Base-by-base conservation (phyloP, 2,797 vertebrate genomes). In the Arctocebus calabarensis region DNA sequence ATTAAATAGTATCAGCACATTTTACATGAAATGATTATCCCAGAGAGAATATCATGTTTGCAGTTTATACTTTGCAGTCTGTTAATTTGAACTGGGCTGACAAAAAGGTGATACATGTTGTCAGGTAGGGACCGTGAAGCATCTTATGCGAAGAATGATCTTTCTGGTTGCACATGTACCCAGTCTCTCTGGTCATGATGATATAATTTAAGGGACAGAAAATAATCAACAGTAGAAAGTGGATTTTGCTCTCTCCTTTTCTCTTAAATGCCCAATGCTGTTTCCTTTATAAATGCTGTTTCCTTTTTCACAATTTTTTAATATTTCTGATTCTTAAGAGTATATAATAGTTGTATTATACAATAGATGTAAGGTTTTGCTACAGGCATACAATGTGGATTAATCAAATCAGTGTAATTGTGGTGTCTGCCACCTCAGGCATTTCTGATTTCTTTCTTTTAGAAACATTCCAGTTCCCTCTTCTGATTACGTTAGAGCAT, bases 1-100 rank as follows among this genome's bases (percentile, higher is more conserved):
- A 92, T 62, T 97, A 91, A 96, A 79, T 70, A 91, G 52, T 94
- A 90, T 97, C 90, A 95, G 94, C 92, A 94, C 74, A 88, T 97
- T 97, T 96, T 95, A 48, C 66, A 77, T 22, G 84, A 88, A 70
- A 62, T 37, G 85, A 96, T 95, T 96, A 92, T 97, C 91, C 91
- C 91, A 48, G 22, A 78, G 97, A 97, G 95, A 95, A 84, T 96
- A 95, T 94, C 85, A 57, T 83, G 85, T 97, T 91, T 91, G 71
- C 59, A 62, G 32, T 82, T 94, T 89, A 86, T 95, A 90, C 91
- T 89, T 74, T 59, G 27, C 23, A 88, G 59, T 85, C 62, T 71
- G 71, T 89, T 97, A 84, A 94, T 96, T 85, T 62, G 84, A 97
- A 88, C 29, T 93, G 52, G 48, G 16, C 48, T 95, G 93, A 92